These are phyloP conservation scores for Anoplius nigerrimus DNA, from an alignment of 2,888 invertebrate genomes.

Conservation along the genomic window DNA sequence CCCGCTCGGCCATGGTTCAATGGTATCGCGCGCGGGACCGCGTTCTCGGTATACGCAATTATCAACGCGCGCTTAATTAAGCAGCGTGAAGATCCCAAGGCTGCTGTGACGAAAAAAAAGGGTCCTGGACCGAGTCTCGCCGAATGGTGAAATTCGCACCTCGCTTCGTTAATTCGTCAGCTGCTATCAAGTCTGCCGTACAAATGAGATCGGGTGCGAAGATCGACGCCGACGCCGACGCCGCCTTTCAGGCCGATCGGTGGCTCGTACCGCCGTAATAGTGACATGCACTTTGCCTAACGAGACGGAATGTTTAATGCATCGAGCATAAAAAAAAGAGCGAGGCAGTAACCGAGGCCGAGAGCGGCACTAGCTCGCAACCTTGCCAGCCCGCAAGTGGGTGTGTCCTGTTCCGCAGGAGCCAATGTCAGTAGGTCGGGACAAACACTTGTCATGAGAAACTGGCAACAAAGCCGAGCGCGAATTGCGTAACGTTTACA, in stretches of 20 bases:
- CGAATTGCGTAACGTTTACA: constrained; percentile 46
- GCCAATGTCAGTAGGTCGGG: constrained; percentile 41
- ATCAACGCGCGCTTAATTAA: constrained; percentile 40
- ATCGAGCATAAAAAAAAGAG: background rate
- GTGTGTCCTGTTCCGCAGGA: constrained; percentile 25
- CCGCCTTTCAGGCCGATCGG: too few relatives aligned
- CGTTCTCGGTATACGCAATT: constrained; percentile 31
- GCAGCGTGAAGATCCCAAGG: constrained; percentile 7
- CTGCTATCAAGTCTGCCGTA: too few relatives aligned
- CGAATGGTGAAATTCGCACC: too few relatives aligned
- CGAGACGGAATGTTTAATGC: too few relatives aligned
- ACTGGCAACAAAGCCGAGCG: constrained; percentile 35
- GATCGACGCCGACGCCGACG: too few relatives aligned
- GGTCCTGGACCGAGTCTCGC: too few relatives aligned
- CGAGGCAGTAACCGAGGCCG: constrained; percentile 1
- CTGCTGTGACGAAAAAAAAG: background rate
- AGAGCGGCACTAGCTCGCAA: constrained; percentile 13
- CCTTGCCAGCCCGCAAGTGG: constrained; percentile 29
- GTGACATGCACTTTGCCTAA: too few relatives aligned
- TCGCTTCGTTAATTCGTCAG: too few relatives aligned
- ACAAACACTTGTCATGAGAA: constrained; percentile 33
- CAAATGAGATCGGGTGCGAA: too few relatives aligned
- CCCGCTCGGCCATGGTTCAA: constrained; percentile 15
- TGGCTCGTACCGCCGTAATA: too few relatives aligned
- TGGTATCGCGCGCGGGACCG: constrained; percentile 22